phyloP scores from a whole-genome alignment of 2,888 invertebrate genomes.

The Nasonia oneida region DNA sequence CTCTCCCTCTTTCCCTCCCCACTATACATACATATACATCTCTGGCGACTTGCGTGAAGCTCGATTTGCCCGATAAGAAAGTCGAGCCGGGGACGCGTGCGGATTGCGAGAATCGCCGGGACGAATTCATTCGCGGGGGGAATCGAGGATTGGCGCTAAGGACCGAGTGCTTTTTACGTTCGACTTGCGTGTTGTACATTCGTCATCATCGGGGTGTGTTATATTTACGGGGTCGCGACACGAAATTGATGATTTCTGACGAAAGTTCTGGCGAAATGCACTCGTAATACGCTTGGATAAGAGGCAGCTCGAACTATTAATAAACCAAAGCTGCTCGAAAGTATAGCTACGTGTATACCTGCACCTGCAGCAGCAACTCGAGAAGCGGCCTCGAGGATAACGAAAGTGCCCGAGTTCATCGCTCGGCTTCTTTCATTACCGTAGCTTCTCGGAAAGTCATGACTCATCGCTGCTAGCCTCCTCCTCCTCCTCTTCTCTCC shows the following conservation, averaged over 20 bases:
- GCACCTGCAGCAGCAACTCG: constrained; percentile 31
- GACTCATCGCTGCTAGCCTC: constrained; percentile 50
- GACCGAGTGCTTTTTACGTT: background rate
- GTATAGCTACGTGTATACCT: background rate
- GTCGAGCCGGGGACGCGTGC: background rate
- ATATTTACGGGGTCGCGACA: too few species aligned
- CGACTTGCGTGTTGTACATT: background rate
- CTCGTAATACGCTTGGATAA: too few species aligned
- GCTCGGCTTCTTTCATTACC: constrained; percentile 57
- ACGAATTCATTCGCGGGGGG: too few species aligned
- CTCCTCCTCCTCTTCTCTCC: background rate
- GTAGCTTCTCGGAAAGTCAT: constrained; percentile 55
- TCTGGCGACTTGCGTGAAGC: background rate
- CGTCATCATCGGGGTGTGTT: too few species aligned
- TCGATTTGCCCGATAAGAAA: constrained; percentile 3
- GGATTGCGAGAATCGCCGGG: background rate
- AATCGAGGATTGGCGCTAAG: background rate
- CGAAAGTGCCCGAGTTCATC: constrained; percentile 57
- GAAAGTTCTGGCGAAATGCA: too few species aligned
- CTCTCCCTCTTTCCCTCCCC: background rate
- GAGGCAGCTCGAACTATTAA: too few species aligned
- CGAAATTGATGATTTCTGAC: too few species aligned
- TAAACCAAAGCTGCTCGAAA: too few species aligned
- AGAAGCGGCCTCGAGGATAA: constrained; percentile 40
- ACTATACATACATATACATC: too few species aligned